These are phyloP conservation scores for Trissolcus brochymenae DNA, from an alignment of 2,888 invertebrate genomes.

Conservation along the genomic window DNA sequence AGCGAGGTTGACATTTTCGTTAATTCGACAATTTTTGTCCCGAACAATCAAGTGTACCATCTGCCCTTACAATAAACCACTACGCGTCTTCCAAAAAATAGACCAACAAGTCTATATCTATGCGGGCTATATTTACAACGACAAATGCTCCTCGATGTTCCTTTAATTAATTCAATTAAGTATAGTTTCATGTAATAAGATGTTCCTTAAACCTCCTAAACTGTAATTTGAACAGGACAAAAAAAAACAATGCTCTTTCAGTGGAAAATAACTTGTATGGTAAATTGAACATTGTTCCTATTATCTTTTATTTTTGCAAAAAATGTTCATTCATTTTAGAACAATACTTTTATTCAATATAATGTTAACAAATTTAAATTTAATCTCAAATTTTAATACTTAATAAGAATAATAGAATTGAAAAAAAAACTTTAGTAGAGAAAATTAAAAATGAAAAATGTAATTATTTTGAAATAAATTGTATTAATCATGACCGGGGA, in stretches of 20 bases:
- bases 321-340: no score
- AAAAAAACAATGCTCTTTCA: not conserved
- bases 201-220: not conserved
- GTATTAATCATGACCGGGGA: no score
- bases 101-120: conserved; percentile 1
- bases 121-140: conserved; percentile 33
- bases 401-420: no score
- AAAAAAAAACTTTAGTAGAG: no score
- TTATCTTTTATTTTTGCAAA: no score
- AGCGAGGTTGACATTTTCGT: conserved; percentile 34
- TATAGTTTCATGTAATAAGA: conserved; percentile 25
- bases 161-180: conserved; percentile 43
- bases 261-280: no score
- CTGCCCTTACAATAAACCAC: conserved; percentile 18
- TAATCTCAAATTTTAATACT: no score
- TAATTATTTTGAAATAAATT: no score
- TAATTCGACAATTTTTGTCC: conserved; percentile 14
- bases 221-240: not conserved
- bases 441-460: no score
- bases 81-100: conserved; percentile 5
- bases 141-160: conserved; percentile 40
- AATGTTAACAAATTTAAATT: no score
- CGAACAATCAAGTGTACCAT: conserved; percentile 28
- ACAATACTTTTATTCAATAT: no score
- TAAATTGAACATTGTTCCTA: no score